Evolutionary conservation across 2,113 vertebrate species (phyloP), one percentile per base, ranked within the genome.

Genomic region (Hassar affinis): DNA sequence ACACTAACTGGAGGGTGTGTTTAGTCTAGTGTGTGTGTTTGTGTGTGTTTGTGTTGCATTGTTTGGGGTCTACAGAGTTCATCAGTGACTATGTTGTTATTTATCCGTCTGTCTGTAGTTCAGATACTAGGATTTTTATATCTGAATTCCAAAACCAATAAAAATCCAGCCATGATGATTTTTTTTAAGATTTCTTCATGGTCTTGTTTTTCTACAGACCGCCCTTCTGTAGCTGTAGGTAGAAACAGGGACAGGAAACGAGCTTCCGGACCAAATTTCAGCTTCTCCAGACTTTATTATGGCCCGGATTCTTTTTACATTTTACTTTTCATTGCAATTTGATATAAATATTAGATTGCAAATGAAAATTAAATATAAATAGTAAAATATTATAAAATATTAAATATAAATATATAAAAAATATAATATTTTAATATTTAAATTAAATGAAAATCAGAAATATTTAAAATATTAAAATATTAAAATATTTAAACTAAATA

Each of bases 1-100:
- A 52, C 11, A 2, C 52, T 45, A 20, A 17, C 25, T 30, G 17
- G 64, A 42, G 18, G 61, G 27, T 22, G 22, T 81, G 79, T 81
- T 81, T 81, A 71, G 79, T 81, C 64, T 76, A 30, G 74, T n/a
- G 69, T 72, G n/a, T n/a, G n/a, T n/a, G n/a, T n/a, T n/a, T n/a
- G n/a, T n/a, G n/a, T n/a, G n/a, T n/a, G n/a, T n/a, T 30, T 27
- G 68, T 57, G 15, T 81, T 30, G 10, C 8, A 11, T 11, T 56
- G 62, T 72, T 12, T 45, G 25, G 45, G 42, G 47, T 22, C 42
- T 47, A 25, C 25, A 47, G 38, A n/a, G 20, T 14, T 74, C 8
- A 51, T 74, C 71, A 42, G 62, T 11, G 1, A 15, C 15, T 30
- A 68, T 18, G 6, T 25, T 72, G 27, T 72, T 72, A 47, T 72